A percentile compares a stretch with the other conserved stretches of the same genome.
These are phyloP conservation scores for Orthonevra nobilis DNA, from an alignment of 2,888 invertebrate species.

Conservation along the genomic window DNA sequence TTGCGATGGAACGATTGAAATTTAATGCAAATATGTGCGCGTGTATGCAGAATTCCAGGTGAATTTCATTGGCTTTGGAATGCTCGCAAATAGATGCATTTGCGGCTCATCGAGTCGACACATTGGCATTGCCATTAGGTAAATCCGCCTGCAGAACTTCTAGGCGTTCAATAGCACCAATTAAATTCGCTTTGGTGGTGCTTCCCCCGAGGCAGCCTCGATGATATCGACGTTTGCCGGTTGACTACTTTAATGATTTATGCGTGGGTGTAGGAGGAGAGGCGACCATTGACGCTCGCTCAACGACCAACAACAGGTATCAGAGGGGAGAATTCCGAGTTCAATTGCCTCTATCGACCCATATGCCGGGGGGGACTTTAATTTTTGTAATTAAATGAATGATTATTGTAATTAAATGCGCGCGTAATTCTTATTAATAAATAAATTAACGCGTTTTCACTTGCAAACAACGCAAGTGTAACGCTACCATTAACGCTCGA, in stretches of 20 bases:
- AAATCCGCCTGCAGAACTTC: slow-evolving; percentile 58
- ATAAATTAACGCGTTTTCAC: slow-evolving; percentile 49
- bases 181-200: slow-evolving; percentile 47
- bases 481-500: slow-evolving; percentile 9
- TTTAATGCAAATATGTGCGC: too few species aligned
- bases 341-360: slow-evolving; percentile 48
- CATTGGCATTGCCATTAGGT: slow-evolving; percentile 49
- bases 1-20: slow-evolving; percentile 15
- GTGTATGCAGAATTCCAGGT: slow-evolving; percentile 17
- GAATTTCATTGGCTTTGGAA: slow-evolving; percentile 27
- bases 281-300: background rate
- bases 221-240: slow-evolving; percentile 1
- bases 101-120: slow-evolving; percentile 45
- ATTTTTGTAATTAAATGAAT: slow-evolving; percentile 56
- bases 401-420: slow-evolving; percentile 57
- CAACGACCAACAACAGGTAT: slow-evolving; percentile 54
- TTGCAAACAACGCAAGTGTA: background rate
- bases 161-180: slow-evolving; percentile 22
- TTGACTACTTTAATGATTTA: slow-evolving; percentile 21
- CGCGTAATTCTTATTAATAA: slow-evolving; percentile 49
- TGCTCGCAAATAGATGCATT: slow-evolving; percentile 8
- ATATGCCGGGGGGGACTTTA: slow-evolving; percentile 37
- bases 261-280: background rate
- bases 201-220: slow-evolving; percentile 25
- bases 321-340: slow-evolving; percentile 6